Evolutionary conservation across 2,797 vertebrate genomes (phyloP).

Genomic region (Chrosomus eos): DNA sequence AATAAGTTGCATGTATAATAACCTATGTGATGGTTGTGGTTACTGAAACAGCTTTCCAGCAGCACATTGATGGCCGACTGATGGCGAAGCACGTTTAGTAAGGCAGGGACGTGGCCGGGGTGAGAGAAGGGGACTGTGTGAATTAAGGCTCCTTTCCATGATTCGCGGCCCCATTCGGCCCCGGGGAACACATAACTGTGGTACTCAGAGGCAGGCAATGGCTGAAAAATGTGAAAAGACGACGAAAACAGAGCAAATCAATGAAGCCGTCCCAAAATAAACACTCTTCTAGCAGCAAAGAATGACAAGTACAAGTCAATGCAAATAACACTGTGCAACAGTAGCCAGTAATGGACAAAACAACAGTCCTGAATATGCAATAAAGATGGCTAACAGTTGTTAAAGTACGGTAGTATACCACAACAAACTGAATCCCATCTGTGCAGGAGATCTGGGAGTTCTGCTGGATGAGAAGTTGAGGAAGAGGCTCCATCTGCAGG

Average conservation of each 20-base stretch:
- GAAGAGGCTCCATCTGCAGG: conserved; percentile 78
- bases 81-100: conserved; percentile 82
- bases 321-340: not conserved
- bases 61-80: conserved; percentile 81
- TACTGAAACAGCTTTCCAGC: conserved; percentile 79
- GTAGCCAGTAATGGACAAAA: not conserved
- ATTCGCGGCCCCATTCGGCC: conserved; percentile 62
- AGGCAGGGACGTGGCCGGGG: conserved; percentile 75
- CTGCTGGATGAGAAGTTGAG: conserved; percentile 65
- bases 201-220: conserved; percentile 72
- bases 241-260: not conserved
- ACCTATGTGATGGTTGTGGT: conserved; percentile 66
- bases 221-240: conserved; percentile 63
- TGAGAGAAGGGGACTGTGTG: conserved; percentile 82
- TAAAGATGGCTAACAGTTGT: not conserved
- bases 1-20: conserved; percentile 55
- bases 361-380: not conserved
- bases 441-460: conserved; percentile 27
- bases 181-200: conserved; percentile 78
- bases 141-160: conserved; percentile 69
- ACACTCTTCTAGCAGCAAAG: conserved; percentile 1
- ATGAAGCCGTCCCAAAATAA: not conserved
- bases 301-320: not conserved
- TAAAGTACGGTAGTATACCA: conserved; percentile 61
- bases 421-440: conserved; percentile 62